Conservation (phyloP, 2,113 vertebrate genomes). For the Gavia stellata region DNA sequence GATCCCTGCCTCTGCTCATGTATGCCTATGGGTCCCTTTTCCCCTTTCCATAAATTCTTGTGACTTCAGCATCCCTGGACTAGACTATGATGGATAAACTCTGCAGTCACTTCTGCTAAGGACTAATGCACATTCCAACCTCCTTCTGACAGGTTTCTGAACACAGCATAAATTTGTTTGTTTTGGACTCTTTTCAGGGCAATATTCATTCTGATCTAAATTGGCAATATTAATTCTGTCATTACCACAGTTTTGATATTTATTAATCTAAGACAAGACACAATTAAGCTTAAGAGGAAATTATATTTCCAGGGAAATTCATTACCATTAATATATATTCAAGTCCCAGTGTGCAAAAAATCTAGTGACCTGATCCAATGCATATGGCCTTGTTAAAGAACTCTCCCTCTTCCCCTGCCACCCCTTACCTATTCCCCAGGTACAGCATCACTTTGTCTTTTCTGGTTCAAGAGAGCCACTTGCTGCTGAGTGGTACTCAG, state of each 20-base stretch:
- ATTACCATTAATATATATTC: neutral
- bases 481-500: neutral
- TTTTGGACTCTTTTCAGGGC: neutral
- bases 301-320: neutral
- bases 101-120: slow-evolving; percentile 13
- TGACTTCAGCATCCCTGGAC: neutral
- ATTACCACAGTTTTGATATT: neutral
- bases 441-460: neutral
- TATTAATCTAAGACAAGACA: neutral
- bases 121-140: slow-evolving; percentile 6
- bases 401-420: neutral
- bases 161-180: slow-evolving; percentile 2
- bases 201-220: neutral
- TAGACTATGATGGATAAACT: slow-evolving; percentile 47
- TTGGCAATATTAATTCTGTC: neutral
- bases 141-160: slow-evolving; percentile 31
- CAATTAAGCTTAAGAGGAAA: neutral
- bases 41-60: slow-evolving; percentile 21
- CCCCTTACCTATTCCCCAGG: neutral
- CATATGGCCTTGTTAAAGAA: neutral
- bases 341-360: neutral
- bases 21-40: neutral
- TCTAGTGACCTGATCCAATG: neutral
- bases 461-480: neutral
- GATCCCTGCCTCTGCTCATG: neutral